Conservation (phyloP, 2,888 invertebrate species). For the Brenthis ino region DNA sequence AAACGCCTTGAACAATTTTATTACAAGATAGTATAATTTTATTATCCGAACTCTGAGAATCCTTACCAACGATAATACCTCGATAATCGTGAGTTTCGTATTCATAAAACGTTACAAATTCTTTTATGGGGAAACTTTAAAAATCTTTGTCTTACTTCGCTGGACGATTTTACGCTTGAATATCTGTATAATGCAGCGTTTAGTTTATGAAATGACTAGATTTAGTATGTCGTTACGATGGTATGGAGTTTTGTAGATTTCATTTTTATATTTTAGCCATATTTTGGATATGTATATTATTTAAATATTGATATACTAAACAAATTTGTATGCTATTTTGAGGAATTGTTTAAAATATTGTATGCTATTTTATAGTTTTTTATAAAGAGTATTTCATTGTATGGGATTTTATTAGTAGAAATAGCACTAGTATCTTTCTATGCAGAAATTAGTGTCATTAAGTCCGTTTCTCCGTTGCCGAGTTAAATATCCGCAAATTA, state of each 20-base stretch:
- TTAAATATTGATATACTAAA: too few relatives aligned
- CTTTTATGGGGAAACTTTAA: conserved; percentile 74
- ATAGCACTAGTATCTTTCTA: too few relatives aligned
- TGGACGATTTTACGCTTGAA: conserved; percentile 16
- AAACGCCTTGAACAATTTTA: conserved; percentile 26
- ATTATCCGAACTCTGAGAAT: conserved; percentile 32
- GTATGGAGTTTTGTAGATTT: background rate
- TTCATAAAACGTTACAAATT: conserved; percentile 69
- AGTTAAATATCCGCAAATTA: too few relatives aligned
- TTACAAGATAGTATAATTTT: conserved; percentile 32
- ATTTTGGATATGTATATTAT: too few relatives aligned
- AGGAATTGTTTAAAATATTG: too few relatives aligned
- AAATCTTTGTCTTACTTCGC: conserved; percentile 53
- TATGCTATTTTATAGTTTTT: too few relatives aligned
- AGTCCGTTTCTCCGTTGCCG: too few relatives aligned
- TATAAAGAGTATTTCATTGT: too few relatives aligned
- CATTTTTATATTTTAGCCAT: background rate
- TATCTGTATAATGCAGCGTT: conserved; percentile 14
- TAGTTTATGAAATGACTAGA: conserved; percentile 10
- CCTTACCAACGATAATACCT: conserved; percentile 31
- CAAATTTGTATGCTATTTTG: too few relatives aligned
- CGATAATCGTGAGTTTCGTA: conserved; percentile 41
- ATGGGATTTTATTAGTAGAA: too few relatives aligned
- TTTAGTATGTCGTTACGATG: background rate
- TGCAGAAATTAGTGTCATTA: too few relatives aligned